Evolutionary conservation across 2,888 invertebrate genomes (phyloP), one percentile per base, ranked within the genome.

Genomic region (Darwinula stevensoni): DNA sequence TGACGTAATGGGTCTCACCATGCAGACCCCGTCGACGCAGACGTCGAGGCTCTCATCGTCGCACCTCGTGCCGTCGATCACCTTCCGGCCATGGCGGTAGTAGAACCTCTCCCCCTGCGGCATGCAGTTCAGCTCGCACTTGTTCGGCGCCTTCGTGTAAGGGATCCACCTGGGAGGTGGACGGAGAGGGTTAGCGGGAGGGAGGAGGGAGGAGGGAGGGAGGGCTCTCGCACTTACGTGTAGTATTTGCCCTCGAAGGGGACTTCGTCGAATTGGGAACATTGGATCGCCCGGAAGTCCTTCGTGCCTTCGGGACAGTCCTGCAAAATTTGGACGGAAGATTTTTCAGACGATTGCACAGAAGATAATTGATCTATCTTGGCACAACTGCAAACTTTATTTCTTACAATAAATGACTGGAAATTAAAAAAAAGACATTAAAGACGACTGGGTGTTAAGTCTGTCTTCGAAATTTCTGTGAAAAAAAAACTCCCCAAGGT

Each of bases 81-180:
- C 72, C 49, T 68, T 66, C 37, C 62, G 56, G 41, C 66, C 67
- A 46, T 82, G 78, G 13, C 75, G 62, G 54, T 73, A 78, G 56
- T 86, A 88, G 55, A 91, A 84, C 37, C 76, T 61, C 47, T 80
- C 80, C 2, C 73, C 74, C 36, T 63, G 63, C 1, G 91, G 86
- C 72, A 78, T 80, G 54, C 94, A 94, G 54, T 82, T 84, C 43
- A 94, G 57, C 51, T 88, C 84, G 52, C 94, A 97, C 15, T 74
- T 74, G 49, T 80, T 78, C 11, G 70, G 67, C 3, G 72, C 75
- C 46, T 72, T 74, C 27, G 67, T 71, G 50, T 78, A 82, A 1
- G 82, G 82, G 36, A 76, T 61, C 82, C 82, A 82, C 41, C 71
- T 74, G 49, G 9, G 44, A 41, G 40, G 39, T 9, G 13, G 6